Evolutionary conservation across 64 coral and sea anemone species (phyloP), one percentile per base, ranked within the genome.

Genomic region (Montipora cactus): DNA sequence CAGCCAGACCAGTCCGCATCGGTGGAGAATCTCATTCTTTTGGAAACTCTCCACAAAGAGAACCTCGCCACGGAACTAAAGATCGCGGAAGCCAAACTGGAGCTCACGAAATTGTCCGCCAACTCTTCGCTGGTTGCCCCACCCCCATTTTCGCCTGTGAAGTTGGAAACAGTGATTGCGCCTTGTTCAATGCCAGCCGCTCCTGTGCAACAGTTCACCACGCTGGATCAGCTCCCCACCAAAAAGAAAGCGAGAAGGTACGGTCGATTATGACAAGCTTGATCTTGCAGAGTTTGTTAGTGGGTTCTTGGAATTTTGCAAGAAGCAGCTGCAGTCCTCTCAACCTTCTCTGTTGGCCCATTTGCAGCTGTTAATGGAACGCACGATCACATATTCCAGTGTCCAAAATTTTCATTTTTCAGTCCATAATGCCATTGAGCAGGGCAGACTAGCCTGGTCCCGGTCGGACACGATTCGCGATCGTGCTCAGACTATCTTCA

Each of bases 341-440:
- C 75, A 87, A 87, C 68, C 44, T 44, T 75, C 52, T 1, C 74
- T 93, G 45, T 70, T 88, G 12, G n/a, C 50, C 23, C 78, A 93
- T 87, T 86, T 93, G 12, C 83, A 79, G 68, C 62, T 92, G 64
- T 77, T 84, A 48, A 87, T 92, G 80, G 90, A 84, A 0, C 48
- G 28, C 50, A 79, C 90, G 8, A 83, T 83, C 20, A 74, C 90
- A 1, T 91, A 91, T 83, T 83, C 67, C 47, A 91, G 79, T 69
- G 47, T 91, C 18, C 47, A 20, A 44, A 91, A 83, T 53, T 83
- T 83, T 49, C 79, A 91, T 59, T 59, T 91, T 44, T 91, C 79
- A 9, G 45, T 91, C 58, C 79, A 74, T 79, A 81, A 50, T 25
- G 90, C 90, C 18, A 7, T 75, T 66, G 79, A 83, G 59, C 78